phyloP scores from a whole-genome alignment of 1,140 invertebrate species.

The Drosophila albomicans region DNA sequence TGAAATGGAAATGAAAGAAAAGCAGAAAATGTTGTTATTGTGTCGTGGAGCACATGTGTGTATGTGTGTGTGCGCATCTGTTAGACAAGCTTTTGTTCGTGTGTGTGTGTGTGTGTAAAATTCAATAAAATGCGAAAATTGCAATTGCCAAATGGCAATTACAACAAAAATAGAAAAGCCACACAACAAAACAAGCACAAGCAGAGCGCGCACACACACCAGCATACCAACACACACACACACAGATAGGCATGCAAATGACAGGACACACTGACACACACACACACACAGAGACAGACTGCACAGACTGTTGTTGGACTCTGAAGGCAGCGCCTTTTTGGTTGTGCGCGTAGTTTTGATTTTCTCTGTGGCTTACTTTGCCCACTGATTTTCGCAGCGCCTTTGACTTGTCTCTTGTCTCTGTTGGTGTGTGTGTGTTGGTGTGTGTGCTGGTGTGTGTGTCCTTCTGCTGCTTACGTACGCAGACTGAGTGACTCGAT shows the following conservation, averaged over 20 bases:
- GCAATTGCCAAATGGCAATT: conserved; percentile 75
- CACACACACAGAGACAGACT: conserved; percentile 32
- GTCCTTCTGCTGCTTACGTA: conserved; percentile 72
- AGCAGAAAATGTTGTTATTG: conserved; percentile 69
- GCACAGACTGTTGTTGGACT: conserved; percentile 11
- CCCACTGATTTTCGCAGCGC: conserved; percentile 54
- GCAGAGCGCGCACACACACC: conserved; percentile 4
- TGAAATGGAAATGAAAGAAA: conserved; percentile 1
- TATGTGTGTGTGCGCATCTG: conserved; percentile 42
- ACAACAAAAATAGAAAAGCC: conserved; percentile 56
- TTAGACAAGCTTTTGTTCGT: conserved; percentile 41
- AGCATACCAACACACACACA: conserved; percentile 31
- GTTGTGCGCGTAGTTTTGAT: conserved; percentile 79
- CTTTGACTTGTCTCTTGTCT: conserved; percentile 46
- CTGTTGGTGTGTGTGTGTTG: conserved; percentile 34
- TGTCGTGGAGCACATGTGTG: conserved; percentile 43
- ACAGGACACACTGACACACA: conserved; percentile 19
- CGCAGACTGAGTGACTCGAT: conserved; percentile 82
- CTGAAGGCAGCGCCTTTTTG: conserved; percentile 66
- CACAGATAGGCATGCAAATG: conserved; percentile 20
- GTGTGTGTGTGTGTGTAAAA: conserved; percentile 67
- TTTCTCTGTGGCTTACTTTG: conserved; percentile 79
- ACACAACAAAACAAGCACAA: conserved; percentile 18
- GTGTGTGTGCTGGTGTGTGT: conserved; percentile 41
- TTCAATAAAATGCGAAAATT: conserved; percentile 79